These are phyloP conservation scores for Phaethornis superciliosus DNA, from an alignment of 2,113 vertebrate species.

Conservation along the genomic window DNA sequence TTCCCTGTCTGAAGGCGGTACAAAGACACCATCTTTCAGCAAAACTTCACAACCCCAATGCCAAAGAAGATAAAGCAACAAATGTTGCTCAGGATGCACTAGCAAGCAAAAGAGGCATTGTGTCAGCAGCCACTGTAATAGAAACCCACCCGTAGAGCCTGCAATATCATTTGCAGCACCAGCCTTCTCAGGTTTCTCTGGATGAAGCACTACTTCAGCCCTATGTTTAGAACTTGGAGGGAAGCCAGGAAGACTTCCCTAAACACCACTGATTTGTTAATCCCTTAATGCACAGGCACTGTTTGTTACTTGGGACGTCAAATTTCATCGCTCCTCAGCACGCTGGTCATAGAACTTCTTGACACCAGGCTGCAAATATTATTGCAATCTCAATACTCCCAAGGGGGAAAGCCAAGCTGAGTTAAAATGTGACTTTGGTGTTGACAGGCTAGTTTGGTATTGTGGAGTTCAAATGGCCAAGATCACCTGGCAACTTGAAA, in stretches of 20 bases:
- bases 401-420: constrained; percentile 4
- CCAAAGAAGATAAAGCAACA: not conserved
- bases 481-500: constrained; percentile 50
- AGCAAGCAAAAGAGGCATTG: not conserved
- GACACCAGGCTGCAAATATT: constrained; percentile 54
- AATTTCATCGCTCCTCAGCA: constrained; percentile 54
- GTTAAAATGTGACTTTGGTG: constrained; percentile 53
- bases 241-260: constrained; percentile 62
- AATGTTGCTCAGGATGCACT: not conserved
- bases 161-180: not conserved
- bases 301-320: constrained; percentile 55
- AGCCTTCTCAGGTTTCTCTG: not conserved
- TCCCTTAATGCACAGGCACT: constrained; percentile 60
- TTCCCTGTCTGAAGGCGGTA: not conserved
- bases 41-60: not conserved
- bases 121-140: not conserved
- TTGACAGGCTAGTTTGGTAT: constrained; percentile 43
- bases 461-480: not conserved
- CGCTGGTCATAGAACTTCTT: constrained; percentile 24
- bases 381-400: constrained; percentile 48
- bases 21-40: not conserved
- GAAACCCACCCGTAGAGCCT: not conserved
- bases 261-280: constrained; percentile 60
- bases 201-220: constrained; percentile 35
- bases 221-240: constrained; percentile 26